A percentile compares a stretch with the other conserved stretches of the same genome.
Conservation (phyloP, 2,797 vertebrate genomes). For the Jordanella pulchra region DNA sequence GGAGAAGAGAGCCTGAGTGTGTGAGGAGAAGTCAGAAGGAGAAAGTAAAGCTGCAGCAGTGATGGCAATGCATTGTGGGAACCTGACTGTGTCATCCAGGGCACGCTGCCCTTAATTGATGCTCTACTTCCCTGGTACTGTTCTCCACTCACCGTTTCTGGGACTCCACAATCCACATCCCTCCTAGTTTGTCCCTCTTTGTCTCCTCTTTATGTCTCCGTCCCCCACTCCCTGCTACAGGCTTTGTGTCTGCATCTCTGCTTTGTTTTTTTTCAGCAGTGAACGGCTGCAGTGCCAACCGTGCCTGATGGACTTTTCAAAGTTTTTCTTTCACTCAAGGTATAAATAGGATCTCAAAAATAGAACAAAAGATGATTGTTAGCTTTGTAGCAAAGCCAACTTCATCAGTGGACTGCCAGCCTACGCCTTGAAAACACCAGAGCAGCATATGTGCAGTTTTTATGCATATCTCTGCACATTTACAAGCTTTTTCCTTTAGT, state of each 20-base stretch:
- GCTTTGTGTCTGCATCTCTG: constrained; percentile 17
- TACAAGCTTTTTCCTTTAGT: neutral
- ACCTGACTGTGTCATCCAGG: constrained; percentile 69
- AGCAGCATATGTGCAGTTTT: constrained; percentile 13
- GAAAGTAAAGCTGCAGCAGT: constrained; percentile 31
- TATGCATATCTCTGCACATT: neutral
- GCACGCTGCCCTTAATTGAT: constrained; percentile 81
- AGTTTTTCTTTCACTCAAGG: constrained; percentile 34
- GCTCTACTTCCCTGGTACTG: constrained; percentile 78
- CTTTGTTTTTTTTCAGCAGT: constrained; percentile 5
- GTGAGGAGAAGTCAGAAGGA: constrained; percentile 19
- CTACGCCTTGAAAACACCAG: neutral
- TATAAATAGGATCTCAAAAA: constrained; percentile 64
- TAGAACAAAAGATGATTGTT: constrained; percentile 65
- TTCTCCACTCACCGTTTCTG: constrained; percentile 68
- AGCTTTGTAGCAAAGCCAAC: constrained; percentile 41
- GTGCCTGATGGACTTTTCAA: constrained; percentile 22
- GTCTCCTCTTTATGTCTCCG: constrained; percentile 30
- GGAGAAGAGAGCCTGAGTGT: constrained; percentile 1
- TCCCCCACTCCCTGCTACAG: neutral
- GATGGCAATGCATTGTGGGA: constrained; percentile 67
- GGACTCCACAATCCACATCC: constrained; percentile 45
- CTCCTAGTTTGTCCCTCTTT: constrained; percentile 17
- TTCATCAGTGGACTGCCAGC: constrained; percentile 43
- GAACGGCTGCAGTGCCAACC: neutral